A percentile compares a stretch with the other conserved stretches of the same genome.
phyloP scores from a whole-genome alignment of 2,888 invertebrate genomes.

The Sturmia bella region DNA sequence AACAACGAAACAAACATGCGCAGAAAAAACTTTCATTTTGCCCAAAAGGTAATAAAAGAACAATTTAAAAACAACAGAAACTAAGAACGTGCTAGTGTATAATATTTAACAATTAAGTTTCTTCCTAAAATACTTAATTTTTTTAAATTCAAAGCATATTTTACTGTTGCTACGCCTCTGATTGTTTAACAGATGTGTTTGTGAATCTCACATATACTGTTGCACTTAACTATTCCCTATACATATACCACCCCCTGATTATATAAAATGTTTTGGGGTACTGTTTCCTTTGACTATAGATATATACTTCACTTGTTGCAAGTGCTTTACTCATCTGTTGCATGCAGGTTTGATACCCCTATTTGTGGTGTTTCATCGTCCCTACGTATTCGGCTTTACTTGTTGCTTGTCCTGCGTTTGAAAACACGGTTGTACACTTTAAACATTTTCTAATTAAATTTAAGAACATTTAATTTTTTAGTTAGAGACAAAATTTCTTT shows the following conservation, averaged over 20 bases:
- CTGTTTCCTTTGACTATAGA: conserved; percentile 11
- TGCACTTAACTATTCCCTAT: background rate
- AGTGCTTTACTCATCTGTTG: conserved; percentile 68
- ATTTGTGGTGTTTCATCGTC: background rate
- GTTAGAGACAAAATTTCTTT: conserved; percentile 42
- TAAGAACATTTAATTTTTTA: conserved; percentile 47
- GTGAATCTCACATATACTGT: conserved; percentile 34
- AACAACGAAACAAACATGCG: conserved; percentile 44
- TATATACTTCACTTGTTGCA: conserved; percentile 66
- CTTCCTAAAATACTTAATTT: background rate
- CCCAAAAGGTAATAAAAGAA: background rate
- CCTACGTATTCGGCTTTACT: conserved; percentile 14
- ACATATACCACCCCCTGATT: conserved; percentile 28
- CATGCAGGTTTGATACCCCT: conserved; percentile 68
- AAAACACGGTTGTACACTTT: conserved; percentile 23
- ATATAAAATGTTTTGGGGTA: background rate
- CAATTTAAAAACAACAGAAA: background rate
- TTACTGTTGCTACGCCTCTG: conserved; percentile 50
- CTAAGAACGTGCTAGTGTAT: no score
- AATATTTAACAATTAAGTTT: no score
- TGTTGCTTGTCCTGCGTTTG: conserved; percentile 6
- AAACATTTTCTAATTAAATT: conserved; percentile 32
- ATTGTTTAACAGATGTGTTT: background rate
- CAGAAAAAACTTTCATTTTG: background rate
- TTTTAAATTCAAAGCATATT: no score